A percentile compares a stretch with the other conserved stretches of the same genome.
Evolutionary conservation across 2,888 invertebrate genomes (phyloP).

Genomic region (Fabriciana adippe): DNA sequence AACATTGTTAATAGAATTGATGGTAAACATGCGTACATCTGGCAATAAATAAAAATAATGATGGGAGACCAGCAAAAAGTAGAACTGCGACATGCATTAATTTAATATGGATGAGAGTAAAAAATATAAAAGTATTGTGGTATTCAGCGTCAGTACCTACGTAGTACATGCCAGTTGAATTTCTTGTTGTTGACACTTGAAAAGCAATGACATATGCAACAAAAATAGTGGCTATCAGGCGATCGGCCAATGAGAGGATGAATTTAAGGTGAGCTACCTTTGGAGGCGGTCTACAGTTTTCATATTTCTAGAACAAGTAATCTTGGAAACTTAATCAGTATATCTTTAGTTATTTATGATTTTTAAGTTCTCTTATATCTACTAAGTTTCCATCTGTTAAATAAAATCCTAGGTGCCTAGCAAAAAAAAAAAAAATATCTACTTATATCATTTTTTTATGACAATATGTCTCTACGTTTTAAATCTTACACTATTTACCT

Average conservation of each 20-base stretch:
- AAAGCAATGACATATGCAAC: constrained; percentile 33
- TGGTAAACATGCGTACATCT: constrained; percentile 26
- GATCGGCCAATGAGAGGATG: constrained; percentile 36
- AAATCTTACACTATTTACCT: too few relatives aligned
- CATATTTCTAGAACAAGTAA: constrained; percentile 26
- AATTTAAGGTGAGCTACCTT: constrained; percentile 35
- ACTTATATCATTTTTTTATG: too few relatives aligned
- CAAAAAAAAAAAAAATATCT: neutral
- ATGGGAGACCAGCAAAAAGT: constrained; percentile 26
- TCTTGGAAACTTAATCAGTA: constrained; percentile 5
- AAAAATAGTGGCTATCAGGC: constrained; percentile 15
- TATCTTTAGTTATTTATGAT: constrained; percentile 3
- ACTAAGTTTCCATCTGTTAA: neutral
- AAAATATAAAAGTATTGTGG: constrained; percentile 29
- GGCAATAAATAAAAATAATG: constrained; percentile 29
- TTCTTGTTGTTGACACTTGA: constrained; percentile 30
- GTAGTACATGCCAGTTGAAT: constrained; percentile 27
- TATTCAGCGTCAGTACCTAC: constrained; percentile 32
- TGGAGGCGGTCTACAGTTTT: constrained; percentile 39
- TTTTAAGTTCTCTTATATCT: neutral
- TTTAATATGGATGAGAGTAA: constrained; percentile 34
- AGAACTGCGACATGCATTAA: constrained; percentile 31
- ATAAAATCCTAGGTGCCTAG: neutral
- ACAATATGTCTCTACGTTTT: too few relatives aligned
- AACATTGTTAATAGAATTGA: constrained; percentile 9